Percentiles rank a stretch among this genome's conserved stretches.
Conservation (phyloP, 2,113 vertebrate genomes). For the Sterna hirundo region DNA sequence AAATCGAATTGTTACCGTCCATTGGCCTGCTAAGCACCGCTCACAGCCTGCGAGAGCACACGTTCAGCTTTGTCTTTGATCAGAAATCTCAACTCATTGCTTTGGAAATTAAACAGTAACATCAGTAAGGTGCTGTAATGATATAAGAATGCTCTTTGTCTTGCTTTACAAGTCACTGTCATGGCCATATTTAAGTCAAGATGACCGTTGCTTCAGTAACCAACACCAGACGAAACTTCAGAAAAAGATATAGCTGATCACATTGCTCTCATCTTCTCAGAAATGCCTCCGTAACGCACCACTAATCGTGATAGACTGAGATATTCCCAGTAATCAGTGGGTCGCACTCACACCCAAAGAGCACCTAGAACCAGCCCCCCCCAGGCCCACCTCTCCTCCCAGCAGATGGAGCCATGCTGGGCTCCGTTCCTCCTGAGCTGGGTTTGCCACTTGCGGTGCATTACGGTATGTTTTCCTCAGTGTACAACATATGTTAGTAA, state of each 20-base stretch:
- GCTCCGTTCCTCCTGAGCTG: neutral
- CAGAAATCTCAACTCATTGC: neutral
- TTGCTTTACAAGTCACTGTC: neutral
- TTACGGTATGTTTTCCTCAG: neutral
- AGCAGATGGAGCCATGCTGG: neutral
- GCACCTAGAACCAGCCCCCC: too few relatives aligned
- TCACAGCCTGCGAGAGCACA: fast-evolving
- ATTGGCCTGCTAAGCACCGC: fast-evolving
- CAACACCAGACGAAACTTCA: neutral
- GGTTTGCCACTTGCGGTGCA: neutral
- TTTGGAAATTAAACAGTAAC: neutral
- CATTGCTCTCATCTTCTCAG: neutral
- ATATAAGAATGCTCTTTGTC: neutral
- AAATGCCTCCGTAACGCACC: neutral
- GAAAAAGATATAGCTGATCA: neutral
- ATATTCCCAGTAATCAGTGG: neutral
- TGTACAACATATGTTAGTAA: neutral
- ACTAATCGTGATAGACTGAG: fast-evolving
- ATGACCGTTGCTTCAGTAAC: neutral
- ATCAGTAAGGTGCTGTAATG: neutral
- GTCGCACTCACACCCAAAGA: neutral
- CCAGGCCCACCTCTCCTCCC: neutral
- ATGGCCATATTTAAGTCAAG: neutral
- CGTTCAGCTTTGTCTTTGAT: neutral
- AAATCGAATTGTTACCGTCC: neutral